Evolutionary conservation across 2,113 vertebrate genomes (phyloP).

Genomic region (Neogale vison): DNA sequence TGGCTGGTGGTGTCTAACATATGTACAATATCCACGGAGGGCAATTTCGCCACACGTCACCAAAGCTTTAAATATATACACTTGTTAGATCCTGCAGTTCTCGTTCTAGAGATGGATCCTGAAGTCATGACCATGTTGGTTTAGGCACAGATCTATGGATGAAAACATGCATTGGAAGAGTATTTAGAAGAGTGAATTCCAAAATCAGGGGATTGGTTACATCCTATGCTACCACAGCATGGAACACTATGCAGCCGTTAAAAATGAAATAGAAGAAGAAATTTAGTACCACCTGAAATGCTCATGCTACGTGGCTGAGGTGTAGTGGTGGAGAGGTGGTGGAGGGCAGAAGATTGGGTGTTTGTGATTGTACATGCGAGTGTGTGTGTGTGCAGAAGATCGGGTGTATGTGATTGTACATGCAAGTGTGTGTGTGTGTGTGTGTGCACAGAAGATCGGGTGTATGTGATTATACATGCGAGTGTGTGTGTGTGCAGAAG

Average conservation of each 20-base stretch:
- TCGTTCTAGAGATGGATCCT: not conserved
- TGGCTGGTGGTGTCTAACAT: not conserved
- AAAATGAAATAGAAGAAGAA: not conserved
- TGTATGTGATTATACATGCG: too few relatives aligned
- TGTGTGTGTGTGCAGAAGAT: too few relatives aligned
- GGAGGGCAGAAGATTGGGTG: not conserved
- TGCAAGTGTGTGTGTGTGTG: not conserved
- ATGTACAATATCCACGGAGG: not conserved
- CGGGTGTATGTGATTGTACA: not conserved
- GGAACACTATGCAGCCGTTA: not conserved
- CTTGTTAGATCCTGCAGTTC: not conserved
- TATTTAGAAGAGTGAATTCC: not conserved
- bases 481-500: too few relatives aligned
- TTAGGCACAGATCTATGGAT: not conserved
- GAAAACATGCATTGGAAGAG: not conserved
- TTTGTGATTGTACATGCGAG: too few relatives aligned
- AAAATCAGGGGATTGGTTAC: not conserved
- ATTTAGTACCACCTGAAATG: not conserved
- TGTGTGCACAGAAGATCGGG: too few relatives aligned
- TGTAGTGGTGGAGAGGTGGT: not conserved
- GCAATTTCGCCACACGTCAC: not conserved
- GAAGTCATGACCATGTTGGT: not conserved
- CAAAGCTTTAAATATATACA: not conserved
- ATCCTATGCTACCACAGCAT: fast-evolving
- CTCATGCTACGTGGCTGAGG: not conserved